Percentiles rank a stretch among this genome's conserved stretches.
These are phyloP conservation scores for Calcarius ornatus DNA, from an alignment of 2,113 vertebrate genomes.

Conservation along the genomic window DNA sequence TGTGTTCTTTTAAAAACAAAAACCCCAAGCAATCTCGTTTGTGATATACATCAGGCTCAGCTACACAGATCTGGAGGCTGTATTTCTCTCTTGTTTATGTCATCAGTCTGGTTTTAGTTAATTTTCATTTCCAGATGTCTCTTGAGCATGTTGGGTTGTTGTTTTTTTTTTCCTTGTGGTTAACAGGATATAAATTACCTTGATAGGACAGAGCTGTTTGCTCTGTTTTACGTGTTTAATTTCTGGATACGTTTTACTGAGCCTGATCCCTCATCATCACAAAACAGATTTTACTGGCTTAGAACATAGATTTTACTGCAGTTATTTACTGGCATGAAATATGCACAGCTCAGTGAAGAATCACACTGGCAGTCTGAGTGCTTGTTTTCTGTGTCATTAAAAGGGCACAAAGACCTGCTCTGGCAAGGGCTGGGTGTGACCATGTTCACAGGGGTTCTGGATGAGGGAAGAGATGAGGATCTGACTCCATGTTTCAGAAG, in stretches of 20 bases:
- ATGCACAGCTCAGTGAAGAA: background rate
- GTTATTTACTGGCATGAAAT: background rate
- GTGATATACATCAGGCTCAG: background rate
- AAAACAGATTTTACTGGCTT: background rate
- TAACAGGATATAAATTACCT: slow-evolving; percentile 31
- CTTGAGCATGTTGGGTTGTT: background rate
- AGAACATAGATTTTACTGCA: background rate
- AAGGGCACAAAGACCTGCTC: background rate
- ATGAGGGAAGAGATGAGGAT: no score
- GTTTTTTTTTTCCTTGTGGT: background rate
- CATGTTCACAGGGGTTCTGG: no score
- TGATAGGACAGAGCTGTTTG: background rate
- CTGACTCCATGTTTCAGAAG: no score
- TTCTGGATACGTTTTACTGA: background rate
- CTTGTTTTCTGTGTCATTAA: background rate
- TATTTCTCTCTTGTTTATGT: slow-evolving; percentile 26
- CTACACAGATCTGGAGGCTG: background rate
- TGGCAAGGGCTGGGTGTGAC: background rate
- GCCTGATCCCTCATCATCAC: background rate
- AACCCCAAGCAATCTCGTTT: background rate
- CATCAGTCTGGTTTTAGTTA: slow-evolving; percentile 27
- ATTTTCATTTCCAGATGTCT: slow-evolving; percentile 55
- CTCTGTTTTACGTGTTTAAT: slow-evolving; percentile 12
- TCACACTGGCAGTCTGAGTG: background rate
- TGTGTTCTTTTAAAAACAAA: slow-evolving; percentile 8